Base-by-base conservation (phyloP, 2,888 invertebrate genomes). In the Rosalia funebris region DNA sequence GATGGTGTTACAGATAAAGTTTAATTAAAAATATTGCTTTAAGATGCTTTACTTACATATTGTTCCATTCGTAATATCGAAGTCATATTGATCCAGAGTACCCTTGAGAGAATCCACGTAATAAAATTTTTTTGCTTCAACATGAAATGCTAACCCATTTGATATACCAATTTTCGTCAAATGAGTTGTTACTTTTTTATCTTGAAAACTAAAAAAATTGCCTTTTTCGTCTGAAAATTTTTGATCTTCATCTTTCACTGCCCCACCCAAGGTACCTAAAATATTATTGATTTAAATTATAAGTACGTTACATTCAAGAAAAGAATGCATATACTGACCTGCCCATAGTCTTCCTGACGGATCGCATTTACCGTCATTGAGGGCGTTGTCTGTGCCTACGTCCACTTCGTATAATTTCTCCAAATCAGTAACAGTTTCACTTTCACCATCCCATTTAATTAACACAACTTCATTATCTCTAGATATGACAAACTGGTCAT, bases 311-410 rank as follows among this genome's bases (percentile, higher is more conserved):
- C n/a, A n/a, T n/a, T n/a, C n/a, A n/a, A n/a, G n/a, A n/a, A n/a
- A n/a, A n/a, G n/a, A n/a, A n/a, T n/a, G n/a, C n/a, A n/a, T n/a
- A n/a, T n/a, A 10, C 32, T 52, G 75, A 70, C 79, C 79, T 64
- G 66, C 65, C 84, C 90, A 92, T 45, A 93, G 82, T 56, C 91
- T 83, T 10, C 93, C 93, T 1, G 81, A 78, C 9, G 89, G 87
- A 77, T 93, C 93, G 34, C 90, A 89, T 80, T 93, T 93, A 32
- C 88, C 93, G 74, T 93, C 93, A 71, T 93, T 93, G 75, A 92
- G 85, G 71, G 90, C 84, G 76, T 90, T 90, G 2, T 71, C 79
- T 1, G 77, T 69, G 25, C 81, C 66, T 41, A 68, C 87, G 72
- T 88, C 88, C 1, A 90, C 86, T 68, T 86, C 86, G 0, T 84